Base-by-base conservation (phyloP, 2,888 invertebrate genomes). In the Caenorhabditis imperialis region DNA sequence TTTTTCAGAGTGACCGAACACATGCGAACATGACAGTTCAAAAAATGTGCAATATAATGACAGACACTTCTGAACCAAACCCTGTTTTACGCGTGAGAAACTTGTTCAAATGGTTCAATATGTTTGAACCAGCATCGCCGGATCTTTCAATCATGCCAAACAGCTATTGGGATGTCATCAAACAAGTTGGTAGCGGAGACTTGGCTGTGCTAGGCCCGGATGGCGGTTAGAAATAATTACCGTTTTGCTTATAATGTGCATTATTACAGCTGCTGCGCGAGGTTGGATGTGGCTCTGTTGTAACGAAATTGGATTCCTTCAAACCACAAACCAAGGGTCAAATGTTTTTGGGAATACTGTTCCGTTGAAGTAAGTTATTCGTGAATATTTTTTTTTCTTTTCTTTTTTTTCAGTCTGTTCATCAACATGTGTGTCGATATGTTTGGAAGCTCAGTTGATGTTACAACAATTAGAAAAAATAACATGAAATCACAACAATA, bases 201-300 rank as follows among this genome's bases (percentile, higher is more conserved):
- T 27, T 77, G 33, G 55, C 18, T 20, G 54, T 57, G 48, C 44
- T 77, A 10, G 70, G 62, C 10, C 40, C 42, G 25, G 72, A 73
- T 40, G 77, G 77, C 48, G 55, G 67, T 73, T n/a, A 35, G 20
- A 33, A 14, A 10, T 22, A 2, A 5, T 20, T 53, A 16, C 7
- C 10, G 10, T 10, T 22, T 16, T 63, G 7, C 12, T 37, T 30
- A 63, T 50, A 38, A 60, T 37, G 3, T 14, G 5, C 22, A 25
- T 8, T 20, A 27, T 54, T 60, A 37, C 40, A 75, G 78, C 63
- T 1, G 70, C 78, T n/a, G 65, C 69, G 16, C 55, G 75, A 18
- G 79, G 82, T n/a, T 82, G 82, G 82, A 81, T 79, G 81, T 82
- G 82, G 84, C 50, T 84, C 45, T 83, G 83, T 61, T 84, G 84